Evolutionary conservation across 1,140 invertebrate species (phyloP).

Genomic region (Drosophila lini): DNA sequence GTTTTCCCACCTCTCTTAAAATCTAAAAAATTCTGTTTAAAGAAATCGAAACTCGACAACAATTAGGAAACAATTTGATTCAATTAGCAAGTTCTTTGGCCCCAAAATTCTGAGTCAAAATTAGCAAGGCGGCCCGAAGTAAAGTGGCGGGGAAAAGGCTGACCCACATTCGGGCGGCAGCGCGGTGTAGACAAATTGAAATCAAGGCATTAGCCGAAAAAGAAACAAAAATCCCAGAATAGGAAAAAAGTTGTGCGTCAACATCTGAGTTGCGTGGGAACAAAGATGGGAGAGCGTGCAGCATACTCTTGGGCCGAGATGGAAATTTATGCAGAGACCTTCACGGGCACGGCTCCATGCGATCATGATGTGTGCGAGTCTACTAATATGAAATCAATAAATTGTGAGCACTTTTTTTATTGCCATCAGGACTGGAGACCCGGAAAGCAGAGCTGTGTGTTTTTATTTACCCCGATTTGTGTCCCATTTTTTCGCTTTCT

Average conservation of each 20-base stretch:
- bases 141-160: slow-evolving; percentile 6
- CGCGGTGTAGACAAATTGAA: slow-evolving; percentile 61
- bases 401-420: slow-evolving; percentile 71
- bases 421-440: slow-evolving; percentile 30
- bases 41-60: slow-evolving; percentile 64
- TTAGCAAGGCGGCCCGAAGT: slow-evolving; percentile 36
- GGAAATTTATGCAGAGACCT: slow-evolving; percentile 60
- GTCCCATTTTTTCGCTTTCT: slow-evolving; percentile 62
- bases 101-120: slow-evolving; percentile 38
- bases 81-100: slow-evolving; percentile 64
- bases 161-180: slow-evolving; percentile 47
- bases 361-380: slow-evolving; percentile 38
- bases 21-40: slow-evolving; percentile 22
- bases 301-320: slow-evolving; percentile 66
- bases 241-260: slow-evolving; percentile 17
- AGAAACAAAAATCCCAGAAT: slow-evolving; percentile 10
- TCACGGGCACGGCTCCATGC: slow-evolving; percentile 24
- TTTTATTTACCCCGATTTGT: slow-evolving; percentile 74
- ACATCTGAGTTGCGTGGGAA: slow-evolving; percentile 32
- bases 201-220: slow-evolving; percentile 67
- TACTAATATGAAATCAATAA: slow-evolving; percentile 80
- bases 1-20: slow-evolving; percentile 12
- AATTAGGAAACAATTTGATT: slow-evolving; percentile 53
- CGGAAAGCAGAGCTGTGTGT: slow-evolving; percentile 35
- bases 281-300: slow-evolving; percentile 41